Conservation (phyloP, 2,888 invertebrate species). For the Tupiocoris notatus region DNA sequence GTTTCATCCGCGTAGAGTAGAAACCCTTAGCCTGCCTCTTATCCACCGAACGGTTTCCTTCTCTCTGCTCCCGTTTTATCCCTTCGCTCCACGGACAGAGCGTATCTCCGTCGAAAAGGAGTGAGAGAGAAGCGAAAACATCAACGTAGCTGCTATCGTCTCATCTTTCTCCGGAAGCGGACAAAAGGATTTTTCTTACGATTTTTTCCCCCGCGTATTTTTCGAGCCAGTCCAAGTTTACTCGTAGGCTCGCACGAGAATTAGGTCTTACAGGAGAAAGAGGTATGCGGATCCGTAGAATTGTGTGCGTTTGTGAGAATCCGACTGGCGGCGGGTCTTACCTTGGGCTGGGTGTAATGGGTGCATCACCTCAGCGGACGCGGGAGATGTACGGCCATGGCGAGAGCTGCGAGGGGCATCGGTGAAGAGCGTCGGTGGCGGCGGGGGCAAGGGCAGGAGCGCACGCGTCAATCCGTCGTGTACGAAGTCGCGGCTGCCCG, state of each 20-base stretch:
- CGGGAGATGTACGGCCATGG: slow-evolving; percentile 29
- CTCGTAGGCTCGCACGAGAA: neutral
- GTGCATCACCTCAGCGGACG: slow-evolving; percentile 33
- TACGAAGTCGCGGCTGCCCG: neutral
- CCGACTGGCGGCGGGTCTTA: neutral
- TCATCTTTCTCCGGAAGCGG: neutral
- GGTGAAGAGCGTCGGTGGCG: neutral
- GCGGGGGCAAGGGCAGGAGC: neutral
- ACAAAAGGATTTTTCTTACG: neutral
- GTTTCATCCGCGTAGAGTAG: neutral
- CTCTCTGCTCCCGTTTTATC: neutral
- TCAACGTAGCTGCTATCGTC: neutral
- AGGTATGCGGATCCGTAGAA: too few species aligned
- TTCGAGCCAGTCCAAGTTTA: neutral
- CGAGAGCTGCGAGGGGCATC: slow-evolving; percentile 13
- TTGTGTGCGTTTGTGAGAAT: neutral
- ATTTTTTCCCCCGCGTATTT: neutral
- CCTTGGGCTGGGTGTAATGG: slow-evolving; percentile 10
- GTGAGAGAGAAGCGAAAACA: neutral
- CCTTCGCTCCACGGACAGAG: neutral
- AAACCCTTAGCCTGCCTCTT: neutral
- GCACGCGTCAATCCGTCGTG: neutral
- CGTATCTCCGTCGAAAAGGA: too few species aligned
- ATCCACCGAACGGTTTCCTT: neutral
- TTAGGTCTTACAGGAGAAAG: too few species aligned